A percentile compares a stretch with the other conserved stretches of the same genome.
phyloP scores from a whole-genome alignment of 2,888 invertebrate species.

The Megalurothrips usitatus region DNA sequence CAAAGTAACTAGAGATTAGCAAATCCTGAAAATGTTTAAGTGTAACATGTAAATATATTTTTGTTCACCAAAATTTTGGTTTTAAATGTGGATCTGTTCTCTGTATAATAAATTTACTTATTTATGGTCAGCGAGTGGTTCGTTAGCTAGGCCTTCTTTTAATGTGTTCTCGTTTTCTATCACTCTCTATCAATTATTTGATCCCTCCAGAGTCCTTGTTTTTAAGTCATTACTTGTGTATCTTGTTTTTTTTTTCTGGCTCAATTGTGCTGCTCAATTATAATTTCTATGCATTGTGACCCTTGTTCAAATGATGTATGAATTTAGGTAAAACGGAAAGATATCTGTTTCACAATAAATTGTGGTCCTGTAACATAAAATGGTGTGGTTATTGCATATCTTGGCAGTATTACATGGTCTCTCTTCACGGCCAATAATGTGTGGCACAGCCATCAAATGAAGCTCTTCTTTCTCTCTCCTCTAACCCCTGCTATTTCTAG shows the following conservation, averaged over 20 bases:
- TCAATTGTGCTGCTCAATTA: no score
- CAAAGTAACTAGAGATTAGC: no score
- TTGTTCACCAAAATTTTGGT: background rate
- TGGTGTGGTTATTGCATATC: constrained; percentile 12
- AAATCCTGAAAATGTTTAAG: background rate
- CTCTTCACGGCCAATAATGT: no score
- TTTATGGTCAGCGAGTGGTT: no score
- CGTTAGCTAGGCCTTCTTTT: no score
- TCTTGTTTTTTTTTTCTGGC: background rate
- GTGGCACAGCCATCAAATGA: no score
- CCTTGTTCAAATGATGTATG: background rate
- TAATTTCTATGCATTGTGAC: background rate
- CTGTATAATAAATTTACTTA: background rate
- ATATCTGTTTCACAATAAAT: constrained; percentile 1
- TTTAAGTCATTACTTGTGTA: background rate
- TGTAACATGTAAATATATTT: background rate
- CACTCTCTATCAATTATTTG: no score
- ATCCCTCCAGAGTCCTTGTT: background rate
- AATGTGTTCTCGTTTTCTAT: no score
- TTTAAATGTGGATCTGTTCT: background rate
- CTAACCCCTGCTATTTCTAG: no score
- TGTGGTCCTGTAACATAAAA: constrained; percentile 7
- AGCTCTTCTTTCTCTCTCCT: no score
- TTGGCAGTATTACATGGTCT: background rate
- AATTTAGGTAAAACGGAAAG: background rate